Conservation (phyloP, 2,888 invertebrate genomes). For the Panzeria rudis region DNA sequence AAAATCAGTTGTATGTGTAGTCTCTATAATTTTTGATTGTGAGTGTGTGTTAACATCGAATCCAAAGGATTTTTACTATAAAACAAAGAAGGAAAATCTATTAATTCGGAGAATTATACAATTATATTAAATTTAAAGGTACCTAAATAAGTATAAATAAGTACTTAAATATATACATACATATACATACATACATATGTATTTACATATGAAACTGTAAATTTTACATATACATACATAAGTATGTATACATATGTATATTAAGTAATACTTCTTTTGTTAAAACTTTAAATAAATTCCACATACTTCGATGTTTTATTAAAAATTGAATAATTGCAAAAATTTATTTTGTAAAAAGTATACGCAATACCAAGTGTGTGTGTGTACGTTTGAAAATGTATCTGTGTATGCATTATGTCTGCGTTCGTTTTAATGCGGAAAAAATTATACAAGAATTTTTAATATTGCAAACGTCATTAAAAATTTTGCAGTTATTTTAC, state of each 20-base stretch:
- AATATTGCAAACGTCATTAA: constrained; percentile 66
- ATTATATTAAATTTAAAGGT: too few species aligned
- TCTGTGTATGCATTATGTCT: constrained; percentile 20
- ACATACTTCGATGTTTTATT: background rate
- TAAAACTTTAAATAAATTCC: background rate
- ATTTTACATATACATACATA: too few species aligned
- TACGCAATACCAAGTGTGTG: background rate
- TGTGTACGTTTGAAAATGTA: constrained; percentile 6
- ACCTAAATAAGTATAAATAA: too few species aligned
- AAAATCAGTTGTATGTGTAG: constrained; percentile 34
- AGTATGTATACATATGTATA: background rate
- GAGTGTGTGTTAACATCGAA: constrained; percentile 12
- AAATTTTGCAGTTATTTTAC: constrained; percentile 38
- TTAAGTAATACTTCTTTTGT: background rate
- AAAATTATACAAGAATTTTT: constrained; percentile 59
- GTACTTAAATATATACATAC: background rate
- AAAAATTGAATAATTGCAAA: constrained; percentile 36
- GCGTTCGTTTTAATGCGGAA: constrained; percentile 54
- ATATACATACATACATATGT: background rate
- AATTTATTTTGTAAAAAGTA: constrained; percentile 6
- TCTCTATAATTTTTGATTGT: background rate
- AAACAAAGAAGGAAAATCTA: background rate
- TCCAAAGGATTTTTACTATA: constrained; percentile 22
- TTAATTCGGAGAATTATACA: constrained; percentile 3
- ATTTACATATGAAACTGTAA: background rate